These are phyloP conservation scores for Malaclemys terrapin DNA, from an alignment of 2,113 vertebrate species.

Conservation along the genomic window DNA sequence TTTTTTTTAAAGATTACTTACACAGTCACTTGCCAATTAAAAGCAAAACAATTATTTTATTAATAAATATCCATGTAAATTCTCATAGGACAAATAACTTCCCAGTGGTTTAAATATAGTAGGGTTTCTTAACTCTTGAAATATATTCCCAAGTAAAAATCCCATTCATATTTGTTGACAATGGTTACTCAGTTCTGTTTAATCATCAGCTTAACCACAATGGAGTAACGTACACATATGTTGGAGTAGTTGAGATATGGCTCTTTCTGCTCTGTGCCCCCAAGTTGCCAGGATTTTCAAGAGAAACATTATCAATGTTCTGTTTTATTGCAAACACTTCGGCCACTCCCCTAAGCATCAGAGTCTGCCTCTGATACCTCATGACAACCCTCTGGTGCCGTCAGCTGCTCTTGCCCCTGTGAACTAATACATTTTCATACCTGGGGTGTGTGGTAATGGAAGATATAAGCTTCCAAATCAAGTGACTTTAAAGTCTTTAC, in stretches of 20 bases:
- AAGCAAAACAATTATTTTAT: not conserved
- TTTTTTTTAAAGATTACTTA: not conserved
- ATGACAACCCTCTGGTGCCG: not conserved
- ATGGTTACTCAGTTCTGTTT: slow-evolving; percentile 59
- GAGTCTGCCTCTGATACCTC: not conserved
- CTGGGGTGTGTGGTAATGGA: accelerated
- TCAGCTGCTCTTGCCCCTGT: not conserved
- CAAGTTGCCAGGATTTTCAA: not conserved
- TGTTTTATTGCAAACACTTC: slow-evolving; percentile 60
- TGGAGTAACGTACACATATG: not conserved
- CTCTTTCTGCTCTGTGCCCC: not conserved
- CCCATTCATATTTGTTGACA: slow-evolving; percentile 56
- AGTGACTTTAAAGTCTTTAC: not conserved
- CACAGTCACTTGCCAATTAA: not conserved
- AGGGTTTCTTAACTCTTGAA: slow-evolving; percentile 9
- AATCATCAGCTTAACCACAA: slow-evolving; percentile 44
- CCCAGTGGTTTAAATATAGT: not conserved
- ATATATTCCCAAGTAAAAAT: not conserved
- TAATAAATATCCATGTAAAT: not conserved
- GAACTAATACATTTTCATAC: not conserved
- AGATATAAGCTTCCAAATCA: not conserved
- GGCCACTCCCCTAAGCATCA: not conserved
- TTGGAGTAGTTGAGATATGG: not conserved
- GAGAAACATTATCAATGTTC: slow-evolving; percentile 35
- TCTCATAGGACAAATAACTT: not conserved